Base-by-base conservation (phyloP, 1,140 invertebrate genomes). In the Drosophila lacteicornis region DNA sequence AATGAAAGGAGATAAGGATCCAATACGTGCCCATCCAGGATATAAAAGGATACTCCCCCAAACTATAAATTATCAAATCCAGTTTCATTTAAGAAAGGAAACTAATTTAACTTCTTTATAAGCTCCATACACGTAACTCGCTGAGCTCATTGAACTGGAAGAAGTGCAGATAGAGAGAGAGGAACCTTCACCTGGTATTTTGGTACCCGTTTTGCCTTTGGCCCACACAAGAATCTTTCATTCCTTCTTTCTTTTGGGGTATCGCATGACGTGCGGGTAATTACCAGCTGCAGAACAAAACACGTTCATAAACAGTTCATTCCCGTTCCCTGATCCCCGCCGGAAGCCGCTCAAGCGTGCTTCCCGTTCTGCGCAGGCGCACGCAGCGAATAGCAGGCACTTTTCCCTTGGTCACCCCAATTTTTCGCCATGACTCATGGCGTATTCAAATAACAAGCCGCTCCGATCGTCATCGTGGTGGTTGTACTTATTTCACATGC, bases 321-420 rank as follows among this genome's bases (percentile, higher is more conserved):
- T 85, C 77, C 27, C 22, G 25, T 7, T 27, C 19, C 9, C 17
- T 15, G 17, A 40, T 8, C 15, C 46, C 43, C 57, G 51, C 25
- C 58, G 57, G 27, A 9, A 77, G 76, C 75, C 83, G 57, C 59
- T 90, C 77, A 84, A 90, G 78, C 84, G 85, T 90, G 74, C 77
- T 88, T 88, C 84, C 84, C 84, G 77, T 63, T 51, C 63, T 78
- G 74, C 53, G 73, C 66, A 84, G 77, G 65, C 66, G 51, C 65
- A 75, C 56, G 56, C 50, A 36, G 42, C 65, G 58, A 30, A 30
- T 30, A 42, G 36, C 36, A 30, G 51, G 15, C n/a, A 17, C 67
- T 43, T 71, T 58, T 47, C 51, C 50, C 68, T 55, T 22, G 36
- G 53, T 75, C 73, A 70, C 79, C 79, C 79, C 80, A 70, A 74